These are phyloP conservation scores for Scartelaos histophorus DNA, from an alignment of 2,113 vertebrate species.

Conservation along the genomic window DNA sequence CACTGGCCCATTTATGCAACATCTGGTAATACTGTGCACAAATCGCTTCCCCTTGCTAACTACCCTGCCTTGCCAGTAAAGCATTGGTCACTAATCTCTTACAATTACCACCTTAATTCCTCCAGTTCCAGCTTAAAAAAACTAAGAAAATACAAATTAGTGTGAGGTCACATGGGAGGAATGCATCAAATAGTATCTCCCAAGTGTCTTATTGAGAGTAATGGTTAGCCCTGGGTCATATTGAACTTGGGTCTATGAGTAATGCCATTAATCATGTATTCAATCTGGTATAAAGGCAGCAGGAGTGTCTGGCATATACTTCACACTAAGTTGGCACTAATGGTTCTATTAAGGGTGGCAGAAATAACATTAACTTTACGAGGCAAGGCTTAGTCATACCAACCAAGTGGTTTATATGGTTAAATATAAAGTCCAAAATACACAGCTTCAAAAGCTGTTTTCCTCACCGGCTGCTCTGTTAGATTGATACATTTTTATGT, in stretches of 20 bases:
- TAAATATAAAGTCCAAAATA: not conserved
- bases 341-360: constrained; percentile 6
- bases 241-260: constrained; percentile 22
- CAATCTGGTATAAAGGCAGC: constrained; percentile 17
- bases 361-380: constrained; percentile 13
- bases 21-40: constrained; percentile 66
- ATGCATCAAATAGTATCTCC: constrained; percentile 49
- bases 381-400: constrained; percentile 5
- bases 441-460: too few species aligned
- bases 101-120: constrained; percentile 29
- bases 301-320: constrained; percentile 32
- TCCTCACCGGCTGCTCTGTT: too few species aligned
- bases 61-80: not conserved
- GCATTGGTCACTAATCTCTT: constrained; percentile 5
- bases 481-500: too few species aligned
- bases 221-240: constrained; percentile 27
- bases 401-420: not conserved
- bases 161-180: constrained; percentile 47
- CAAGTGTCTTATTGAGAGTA: constrained; percentile 45
- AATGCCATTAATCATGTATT: constrained; percentile 48
- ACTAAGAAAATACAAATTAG: constrained; percentile 33
- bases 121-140: constrained; percentile 21
- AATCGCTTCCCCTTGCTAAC: constrained; percentile 1
- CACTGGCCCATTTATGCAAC: constrained; percentile 39
- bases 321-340: constrained; percentile 4